These are phyloP conservation scores for Trochalopteron elliotii DNA, from an alignment of 2,113 vertebrate species.

Conservation along the genomic window DNA sequence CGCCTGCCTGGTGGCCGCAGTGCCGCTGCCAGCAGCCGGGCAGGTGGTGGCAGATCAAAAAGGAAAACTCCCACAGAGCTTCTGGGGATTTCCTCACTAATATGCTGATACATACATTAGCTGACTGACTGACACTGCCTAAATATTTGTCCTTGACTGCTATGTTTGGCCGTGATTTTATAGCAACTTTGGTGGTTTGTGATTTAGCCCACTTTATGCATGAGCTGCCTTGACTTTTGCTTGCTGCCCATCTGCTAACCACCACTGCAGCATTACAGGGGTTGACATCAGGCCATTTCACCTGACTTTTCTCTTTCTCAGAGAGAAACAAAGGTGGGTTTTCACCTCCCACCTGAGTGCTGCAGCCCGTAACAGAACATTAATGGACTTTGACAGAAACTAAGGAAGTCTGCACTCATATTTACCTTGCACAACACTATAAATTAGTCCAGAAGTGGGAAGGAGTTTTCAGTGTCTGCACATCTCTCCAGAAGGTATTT, in stretches of 20 bases:
- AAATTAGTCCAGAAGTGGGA: background rate
- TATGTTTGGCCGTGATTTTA: slow-evolving; percentile 48
- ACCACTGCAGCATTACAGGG: background rate
- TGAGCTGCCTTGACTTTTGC: background rate
- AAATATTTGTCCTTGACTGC: slow-evolving; percentile 64
- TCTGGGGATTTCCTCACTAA: slow-evolving; percentile 64
- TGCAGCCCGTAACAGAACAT: background rate
- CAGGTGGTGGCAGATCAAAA: slow-evolving; percentile 63
- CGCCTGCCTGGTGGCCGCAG: background rate
- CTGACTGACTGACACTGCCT: slow-evolving; percentile 57
- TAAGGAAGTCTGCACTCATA: background rate
- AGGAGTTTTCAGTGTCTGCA: background rate
- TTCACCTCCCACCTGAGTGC: background rate
- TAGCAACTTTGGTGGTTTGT: slow-evolving; percentile 50
- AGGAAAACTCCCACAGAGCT: slow-evolving; percentile 50
- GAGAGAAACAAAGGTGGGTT: background rate
- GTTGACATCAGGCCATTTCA: background rate
- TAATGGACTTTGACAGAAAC: background rate
- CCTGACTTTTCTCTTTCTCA: background rate
- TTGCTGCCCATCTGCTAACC: background rate
- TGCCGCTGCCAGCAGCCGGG: slow-evolving; percentile 19
- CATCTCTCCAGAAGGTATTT: background rate
- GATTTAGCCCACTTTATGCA: slow-evolving; percentile 1
- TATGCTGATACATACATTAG: slow-evolving; percentile 57
- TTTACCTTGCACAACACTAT: background rate